These are phyloP conservation scores for Oeneis ivallda DNA, from an alignment of 2,888 invertebrate genomes.

Conservation along the genomic window DNA sequence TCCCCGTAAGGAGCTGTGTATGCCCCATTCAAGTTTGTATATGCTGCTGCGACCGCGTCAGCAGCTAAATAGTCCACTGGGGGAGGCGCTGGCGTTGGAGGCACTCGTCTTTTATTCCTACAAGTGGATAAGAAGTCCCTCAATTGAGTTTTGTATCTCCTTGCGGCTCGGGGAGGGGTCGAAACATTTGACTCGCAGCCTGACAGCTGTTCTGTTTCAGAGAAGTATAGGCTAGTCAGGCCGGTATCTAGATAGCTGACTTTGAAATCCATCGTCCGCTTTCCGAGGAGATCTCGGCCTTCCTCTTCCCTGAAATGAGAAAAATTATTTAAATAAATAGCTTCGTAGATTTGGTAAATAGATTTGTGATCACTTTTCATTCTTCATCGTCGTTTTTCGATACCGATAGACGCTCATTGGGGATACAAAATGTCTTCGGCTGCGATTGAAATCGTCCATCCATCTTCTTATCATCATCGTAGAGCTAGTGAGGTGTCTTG, in stretches of 20 bases:
- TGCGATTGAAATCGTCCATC: no score
- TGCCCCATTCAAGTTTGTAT: constrained; percentile 89
- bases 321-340: not conserved
- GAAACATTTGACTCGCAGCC: constrained; percentile 84
- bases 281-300: constrained; percentile 97
- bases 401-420: not conserved
- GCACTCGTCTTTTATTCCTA: constrained; percentile 88
- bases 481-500: no score
- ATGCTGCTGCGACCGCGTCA: constrained; percentile 89
- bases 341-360: no score
- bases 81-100: constrained; percentile 81
- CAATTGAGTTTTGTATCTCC: constrained; percentile 96
- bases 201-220: constrained; percentile 90
- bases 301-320: constrained; percentile 93
- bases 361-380: not conserved
- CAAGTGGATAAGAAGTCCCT: constrained; percentile 96
- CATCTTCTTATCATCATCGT: no score
- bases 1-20: constrained; percentile 90
- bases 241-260: constrained; percentile 98
- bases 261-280: constrained; percentile 99
- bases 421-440: no score
- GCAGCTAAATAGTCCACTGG: constrained; percentile 87
- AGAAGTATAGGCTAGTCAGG: constrained; percentile 94
- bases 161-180: constrained; percentile 89
- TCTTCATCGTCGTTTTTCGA: not conserved